A percentile compares a stretch with the other conserved stretches of the same genome.
These are phyloP conservation scores for Torymus aiolomorphi DNA, from an alignment of 2,888 invertebrate genomes.

Conservation along the genomic window DNA sequence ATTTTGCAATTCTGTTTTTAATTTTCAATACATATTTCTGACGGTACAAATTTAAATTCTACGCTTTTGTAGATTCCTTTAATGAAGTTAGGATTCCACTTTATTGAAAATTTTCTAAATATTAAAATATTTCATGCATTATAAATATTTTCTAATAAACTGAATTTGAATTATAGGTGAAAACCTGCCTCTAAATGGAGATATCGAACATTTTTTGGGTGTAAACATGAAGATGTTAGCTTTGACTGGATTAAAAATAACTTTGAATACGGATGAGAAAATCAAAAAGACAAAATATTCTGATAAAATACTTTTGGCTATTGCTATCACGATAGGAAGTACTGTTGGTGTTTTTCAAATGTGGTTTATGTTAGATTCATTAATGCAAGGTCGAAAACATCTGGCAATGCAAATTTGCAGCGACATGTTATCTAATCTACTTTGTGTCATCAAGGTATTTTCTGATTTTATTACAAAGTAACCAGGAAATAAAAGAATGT, in stretches of 20 bases:
- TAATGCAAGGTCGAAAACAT: not conserved
- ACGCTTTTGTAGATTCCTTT: too few species aligned
- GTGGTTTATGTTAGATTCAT: not conserved
- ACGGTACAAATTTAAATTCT: too few species aligned
- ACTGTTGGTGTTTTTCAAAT: not conserved
- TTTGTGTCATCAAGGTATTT: constrained; percentile 1
- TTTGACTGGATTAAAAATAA: constrained; percentile 1
- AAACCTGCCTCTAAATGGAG: not conserved
- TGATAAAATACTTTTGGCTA: not conserved
- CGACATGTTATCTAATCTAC: not conserved
- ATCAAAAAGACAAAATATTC: not conserved
- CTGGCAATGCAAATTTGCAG: constrained; percentile 4
- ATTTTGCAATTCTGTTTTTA: too few species aligned
- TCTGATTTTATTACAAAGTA: too few species aligned
- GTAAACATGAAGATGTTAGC: constrained; percentile 7
- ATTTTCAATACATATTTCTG: too few species aligned
- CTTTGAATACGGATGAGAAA: not conserved
- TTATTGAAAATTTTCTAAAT: too few species aligned
- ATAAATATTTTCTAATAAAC: too few species aligned
- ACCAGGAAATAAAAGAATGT: too few species aligned
- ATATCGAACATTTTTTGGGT: not conserved
- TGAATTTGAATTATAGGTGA: not conserved
- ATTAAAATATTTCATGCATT: too few species aligned
- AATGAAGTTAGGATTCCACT: too few species aligned
- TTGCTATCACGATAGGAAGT: not conserved